Evolutionary conservation across 2,888 invertebrate species (phyloP), one percentile per base, ranked within the genome.

Genomic region (Phymatocera aterrima): DNA sequence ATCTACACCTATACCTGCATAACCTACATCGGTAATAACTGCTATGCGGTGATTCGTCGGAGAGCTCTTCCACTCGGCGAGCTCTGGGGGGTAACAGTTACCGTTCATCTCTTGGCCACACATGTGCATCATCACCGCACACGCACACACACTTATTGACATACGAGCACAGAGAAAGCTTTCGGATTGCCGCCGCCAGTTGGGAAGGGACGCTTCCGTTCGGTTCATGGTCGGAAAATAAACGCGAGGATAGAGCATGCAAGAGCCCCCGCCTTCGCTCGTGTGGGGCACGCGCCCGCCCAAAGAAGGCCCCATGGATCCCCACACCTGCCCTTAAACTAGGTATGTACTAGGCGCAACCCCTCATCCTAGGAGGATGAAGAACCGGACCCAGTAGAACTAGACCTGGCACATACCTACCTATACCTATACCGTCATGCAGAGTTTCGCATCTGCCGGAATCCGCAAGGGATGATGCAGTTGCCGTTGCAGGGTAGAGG

Each of bases 271-370:
- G 90, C 90, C 90, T 86, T 87, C 90, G 88, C 90, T 90, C 90
- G 90, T 90, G 90, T 90, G 89, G 86, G 90, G 89, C 90, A 90
- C 90, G 90, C 90, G 90, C 87, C 89, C 83, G 86, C 84, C 82
- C 15, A 54, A 79, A 79, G 79, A 82, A 75, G 75, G 43, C 75
- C 57, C 75, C 57, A 40, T 60, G 68, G 79, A 80, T 85, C 83
- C 82, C 83, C 82, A 89, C 90, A 90, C 90, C 90, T 90, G 90
- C 90, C 89, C 85, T 83, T 86, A 83, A 84, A 84, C 85, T 83
- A 21, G 46, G 12, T 18, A 8, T 40, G 77, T 34, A 21, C 15
- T 77, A 70, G 79, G 31, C 28, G 31, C 28, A 8, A 3, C 31
- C 2, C 21, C 43, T 68, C 78, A 83, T 83, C 87, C 86, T 85